phyloP scores from a whole-genome alignment of 2,113 vertebrate species.

The Potamarius usumacintae region DNA sequence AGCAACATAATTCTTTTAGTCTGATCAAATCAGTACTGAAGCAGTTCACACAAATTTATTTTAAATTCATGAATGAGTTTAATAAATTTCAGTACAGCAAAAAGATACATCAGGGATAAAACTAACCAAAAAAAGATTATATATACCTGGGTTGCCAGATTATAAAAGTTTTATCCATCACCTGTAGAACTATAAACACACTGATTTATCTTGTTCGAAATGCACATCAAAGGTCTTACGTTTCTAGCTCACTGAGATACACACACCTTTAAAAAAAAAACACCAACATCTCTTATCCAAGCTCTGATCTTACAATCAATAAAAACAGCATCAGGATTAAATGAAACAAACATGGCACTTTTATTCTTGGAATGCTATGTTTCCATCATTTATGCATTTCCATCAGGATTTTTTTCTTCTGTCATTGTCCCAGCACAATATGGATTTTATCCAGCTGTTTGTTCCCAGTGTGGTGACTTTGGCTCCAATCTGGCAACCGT shows the following conservation, averaged over 20 bases:
- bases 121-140: background rate
- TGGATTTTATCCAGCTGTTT: conserved; percentile 23
- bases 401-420: background rate
- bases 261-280: background rate
- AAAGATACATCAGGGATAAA: conserved; percentile 14
- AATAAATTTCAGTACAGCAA: too few relatives aligned
- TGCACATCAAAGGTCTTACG: background rate
- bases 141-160: background rate
- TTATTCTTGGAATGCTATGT: background rate
- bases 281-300: background rate
- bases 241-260: conserved; percentile 1
- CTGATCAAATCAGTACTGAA: background rate
- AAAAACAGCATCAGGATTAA: conserved; percentile 19
- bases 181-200: background rate
- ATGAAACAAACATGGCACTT: conserved; percentile 27
- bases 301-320: background rate
- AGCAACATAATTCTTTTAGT: background rate
- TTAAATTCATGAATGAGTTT: background rate
- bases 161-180: background rate
- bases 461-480: conserved; percentile 5
- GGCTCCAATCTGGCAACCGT: conserved; percentile 6
- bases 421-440: background rate
- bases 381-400: too few relatives aligned
- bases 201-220: background rate
- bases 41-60: too few relatives aligned